phyloP scores from a whole-genome alignment of 2,888 invertebrate genomes.

The Stenurella melanura region DNA sequence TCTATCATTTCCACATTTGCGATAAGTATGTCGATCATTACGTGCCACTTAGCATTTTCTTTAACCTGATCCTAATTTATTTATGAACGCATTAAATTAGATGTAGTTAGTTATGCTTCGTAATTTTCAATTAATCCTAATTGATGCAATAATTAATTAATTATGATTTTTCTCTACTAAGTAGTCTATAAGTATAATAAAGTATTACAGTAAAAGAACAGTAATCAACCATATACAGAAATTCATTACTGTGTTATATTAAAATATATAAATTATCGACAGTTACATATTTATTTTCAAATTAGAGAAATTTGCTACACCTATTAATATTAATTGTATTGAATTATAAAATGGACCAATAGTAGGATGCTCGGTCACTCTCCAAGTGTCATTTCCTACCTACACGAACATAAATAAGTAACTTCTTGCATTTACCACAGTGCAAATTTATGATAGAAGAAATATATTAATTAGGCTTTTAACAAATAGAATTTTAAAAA shows the following conservation, averaged over 20 bases:
- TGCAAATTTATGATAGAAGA: no score
- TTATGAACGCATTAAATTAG: constrained; percentile 10
- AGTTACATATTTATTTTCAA: no score
- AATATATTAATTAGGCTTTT: no score
- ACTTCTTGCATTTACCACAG: no score
- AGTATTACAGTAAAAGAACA: constrained; percentile 2
- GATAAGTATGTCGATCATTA: constrained; percentile 55
- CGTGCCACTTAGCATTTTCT: constrained; percentile 32
- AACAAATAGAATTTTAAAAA: no score
- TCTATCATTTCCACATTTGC: constrained; percentile 14
- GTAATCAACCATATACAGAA: not conserved
- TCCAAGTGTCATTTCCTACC: no score
- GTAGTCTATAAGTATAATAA: not conserved
- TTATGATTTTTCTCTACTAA: not conserved
- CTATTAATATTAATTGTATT: no score
- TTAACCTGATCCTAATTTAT: not conserved
- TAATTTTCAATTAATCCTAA: constrained; percentile 25
- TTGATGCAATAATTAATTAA: constrained; percentile 18
- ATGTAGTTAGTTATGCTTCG: constrained; percentile 39
- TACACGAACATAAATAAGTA: no score
- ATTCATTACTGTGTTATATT: not conserved
- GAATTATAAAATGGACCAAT: no score
- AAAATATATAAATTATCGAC: no score
- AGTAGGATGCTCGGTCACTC: no score
- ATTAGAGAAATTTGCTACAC: no score